Percentiles rank a stretch among this genome's conserved stretches.
Evolutionary conservation across 2,888 invertebrate species (phyloP).

Genomic region (Amphimallon solstitiale): DNA sequence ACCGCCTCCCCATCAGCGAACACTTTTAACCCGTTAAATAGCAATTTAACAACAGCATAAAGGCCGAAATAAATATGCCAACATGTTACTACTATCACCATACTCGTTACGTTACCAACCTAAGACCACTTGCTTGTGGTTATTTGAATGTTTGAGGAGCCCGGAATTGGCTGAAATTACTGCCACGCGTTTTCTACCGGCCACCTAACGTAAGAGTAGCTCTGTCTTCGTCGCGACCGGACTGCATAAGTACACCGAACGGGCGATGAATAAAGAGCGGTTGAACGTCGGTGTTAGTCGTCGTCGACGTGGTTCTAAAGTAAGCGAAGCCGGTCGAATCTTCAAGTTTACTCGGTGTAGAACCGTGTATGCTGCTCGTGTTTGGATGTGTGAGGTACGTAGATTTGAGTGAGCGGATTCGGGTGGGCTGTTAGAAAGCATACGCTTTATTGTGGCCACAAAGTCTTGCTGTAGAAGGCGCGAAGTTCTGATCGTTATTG

Average conservation of each 20-base stretch:
- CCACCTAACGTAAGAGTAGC: too few species aligned
- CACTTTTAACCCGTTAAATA: slow-evolving; percentile 27
- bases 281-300: background rate
- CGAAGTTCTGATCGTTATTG: slow-evolving; percentile 53
- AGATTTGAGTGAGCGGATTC: background rate
- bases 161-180: slow-evolving; percentile 61
- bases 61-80: slow-evolving; percentile 27
- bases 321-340: slow-evolving; percentile 7
- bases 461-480: slow-evolving; percentile 55
- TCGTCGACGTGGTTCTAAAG: background rate
- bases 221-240: background rate
- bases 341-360: background rate
- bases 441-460: slow-evolving; percentile 53
- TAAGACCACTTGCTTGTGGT: slow-evolving; percentile 54
- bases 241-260: background rate
- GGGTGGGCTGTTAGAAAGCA: background rate
- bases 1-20: slow-evolving; percentile 4
- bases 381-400: background rate
- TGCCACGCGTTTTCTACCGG: background rate
- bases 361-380: background rate
- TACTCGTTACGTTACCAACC: slow-evolving; percentile 34
- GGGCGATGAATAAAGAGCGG: background rate
- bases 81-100: slow-evolving; percentile 23
- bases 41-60: slow-evolving; percentile 22
- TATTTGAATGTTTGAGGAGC: slow-evolving; percentile 51